Conservation (phyloP, 2,113 vertebrate species). For the Nycticryphes semicollaris region DNA sequence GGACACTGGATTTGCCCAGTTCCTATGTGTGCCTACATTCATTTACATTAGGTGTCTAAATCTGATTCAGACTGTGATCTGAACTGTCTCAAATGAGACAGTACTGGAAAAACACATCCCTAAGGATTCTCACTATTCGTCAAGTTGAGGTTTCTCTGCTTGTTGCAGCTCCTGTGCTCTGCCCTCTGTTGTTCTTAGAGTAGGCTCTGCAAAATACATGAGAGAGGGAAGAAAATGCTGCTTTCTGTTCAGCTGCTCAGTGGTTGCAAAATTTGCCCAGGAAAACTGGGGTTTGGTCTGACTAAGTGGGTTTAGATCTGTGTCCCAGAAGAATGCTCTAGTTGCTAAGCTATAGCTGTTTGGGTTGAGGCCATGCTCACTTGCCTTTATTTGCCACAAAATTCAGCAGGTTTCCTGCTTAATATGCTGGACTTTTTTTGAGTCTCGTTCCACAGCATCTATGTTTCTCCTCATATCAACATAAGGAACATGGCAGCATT, state of each 20-base stretch:
- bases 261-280: neutral
- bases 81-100: neutral
- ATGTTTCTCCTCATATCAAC: neutral
- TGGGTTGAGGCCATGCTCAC: neutral
- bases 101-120: neutral
- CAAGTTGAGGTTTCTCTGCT: neutral
- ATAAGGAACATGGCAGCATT: neutral
- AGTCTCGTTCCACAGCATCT: neutral
- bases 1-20: neutral
- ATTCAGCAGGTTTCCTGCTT: neutral
- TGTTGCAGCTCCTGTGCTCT: neutral
- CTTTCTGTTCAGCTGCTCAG: neutral
- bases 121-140: neutral
- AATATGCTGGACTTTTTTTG: neutral
- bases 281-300: neutral
- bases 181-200: neutral
- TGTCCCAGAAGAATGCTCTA: neutral
- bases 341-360: neutral
- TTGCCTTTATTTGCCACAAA: neutral
- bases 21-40: neutral
- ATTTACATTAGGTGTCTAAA: neutral
- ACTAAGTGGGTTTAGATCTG: neutral
- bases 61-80: neutral
- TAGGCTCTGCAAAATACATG: neutral
- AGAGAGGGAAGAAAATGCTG: neutral